Evolutionary conservation across 2,113 vertebrate species (phyloP), one percentile per base, ranked within the genome.

Genomic region (Stegastes partitus): DNA sequence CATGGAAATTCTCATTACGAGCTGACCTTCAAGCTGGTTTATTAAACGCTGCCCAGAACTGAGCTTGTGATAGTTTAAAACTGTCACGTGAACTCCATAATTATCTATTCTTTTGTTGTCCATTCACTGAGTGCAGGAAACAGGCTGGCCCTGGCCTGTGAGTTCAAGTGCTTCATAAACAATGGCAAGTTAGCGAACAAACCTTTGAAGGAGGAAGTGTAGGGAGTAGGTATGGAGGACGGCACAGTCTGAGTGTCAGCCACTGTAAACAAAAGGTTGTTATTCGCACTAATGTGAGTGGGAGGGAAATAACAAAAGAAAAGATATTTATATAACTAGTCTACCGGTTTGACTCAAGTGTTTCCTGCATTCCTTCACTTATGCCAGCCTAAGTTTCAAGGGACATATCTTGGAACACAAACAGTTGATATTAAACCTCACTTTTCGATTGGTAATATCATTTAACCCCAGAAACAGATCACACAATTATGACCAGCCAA

Each of bases 181-280:
- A 92, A 93, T 90, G 77, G 84, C 50, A 82, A 75, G 82, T 88
- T 68, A 69, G 77, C 75, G 62, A 76, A 87, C 76, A 84, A 78
- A 81, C 64, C 81, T 68, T 61, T 79, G 49, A 83, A 77, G 71
- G 69, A 87, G 92, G 91, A 93, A 93, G 87, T 70, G 63, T 51
- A 12, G 84, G 83, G 76, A 71, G 83, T 64, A 70, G 68, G 74
- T 85, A 82, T 70, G 76, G 61, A 87, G 84, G 85, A 90, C 71
- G 59, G 49, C 74, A 70, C 12, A 69, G 47, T 54, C 81, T 70
- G 56, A 50, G 77, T 85, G 80, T 83, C 73, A 65, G 85, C 79
- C 79, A 87, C 86, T 88, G 87, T 91, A 65, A 84, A 69, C 82
- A 80, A 68, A 56, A 63, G 57, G 51, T 50, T 84, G 82, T 87